Conservation (phyloP, 2,113 vertebrate genomes). For the Hiodon tergisus region DNA sequence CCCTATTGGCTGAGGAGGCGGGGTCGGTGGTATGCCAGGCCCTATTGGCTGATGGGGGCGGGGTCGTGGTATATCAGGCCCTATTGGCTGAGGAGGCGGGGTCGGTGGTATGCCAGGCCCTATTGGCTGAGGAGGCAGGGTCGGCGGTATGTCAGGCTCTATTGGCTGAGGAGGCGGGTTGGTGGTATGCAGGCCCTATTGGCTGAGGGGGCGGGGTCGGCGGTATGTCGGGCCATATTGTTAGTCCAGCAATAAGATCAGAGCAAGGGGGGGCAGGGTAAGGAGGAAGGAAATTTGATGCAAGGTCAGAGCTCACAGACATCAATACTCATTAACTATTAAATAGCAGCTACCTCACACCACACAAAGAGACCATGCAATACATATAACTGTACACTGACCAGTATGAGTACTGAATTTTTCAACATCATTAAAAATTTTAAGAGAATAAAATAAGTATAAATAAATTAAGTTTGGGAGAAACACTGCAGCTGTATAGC, state of each 20-base stretch:
- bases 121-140: too few relatives aligned
- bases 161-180: too few relatives aligned
- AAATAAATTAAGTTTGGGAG: too few relatives aligned
- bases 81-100: neutral
- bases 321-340: slow-evolving; percentile 22
- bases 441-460: too few relatives aligned
- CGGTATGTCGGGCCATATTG: neutral
- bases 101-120: neutral
- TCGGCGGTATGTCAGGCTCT: too few relatives aligned
- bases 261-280: neutral
- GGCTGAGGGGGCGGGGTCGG: too few relatives aligned
- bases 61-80: neutral
- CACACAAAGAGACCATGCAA: neutral
- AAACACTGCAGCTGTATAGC: too few relatives aligned
- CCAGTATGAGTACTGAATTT: too few relatives aligned
- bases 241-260: neutral
- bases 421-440: too few relatives aligned
- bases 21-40: neutral
- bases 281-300: slow-evolving; percentile 8
- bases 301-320: slow-evolving; percentile 19
- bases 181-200: neutral
- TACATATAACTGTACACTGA: too few relatives aligned
- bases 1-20: neutral
- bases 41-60: too few relatives aligned
- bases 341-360: neutral